These are phyloP conservation scores for Amiota minor DNA, from an alignment of 2,888 invertebrate species.

Conservation along the genomic window DNA sequence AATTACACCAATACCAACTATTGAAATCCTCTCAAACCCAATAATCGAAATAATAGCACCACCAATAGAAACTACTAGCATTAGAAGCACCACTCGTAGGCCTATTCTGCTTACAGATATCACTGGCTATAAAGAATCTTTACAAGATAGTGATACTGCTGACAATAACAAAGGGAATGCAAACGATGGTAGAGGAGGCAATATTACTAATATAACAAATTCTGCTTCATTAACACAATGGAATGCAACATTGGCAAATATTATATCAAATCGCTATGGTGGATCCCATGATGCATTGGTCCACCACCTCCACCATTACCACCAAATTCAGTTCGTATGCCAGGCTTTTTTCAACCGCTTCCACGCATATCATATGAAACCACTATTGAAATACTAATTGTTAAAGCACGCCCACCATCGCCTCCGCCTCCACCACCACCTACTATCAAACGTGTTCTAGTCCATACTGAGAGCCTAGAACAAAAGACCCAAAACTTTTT, in stretches of 20 bases:
- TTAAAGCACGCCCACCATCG: constrained; percentile 68
- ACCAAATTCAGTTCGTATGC: constrained; percentile 71
- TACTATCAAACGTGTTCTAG: constrained; percentile 69
- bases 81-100: constrained; percentile 34
- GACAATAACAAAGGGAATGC: constrained; percentile 45
- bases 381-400: constrained; percentile 71
- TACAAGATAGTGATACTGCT: constrained; percentile 51
- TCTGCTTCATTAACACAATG: constrained; percentile 68
- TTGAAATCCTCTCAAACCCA: constrained; percentile 1
- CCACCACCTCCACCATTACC: constrained; percentile 65
- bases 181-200: constrained; percentile 40
- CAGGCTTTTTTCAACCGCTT: constrained; percentile 73
- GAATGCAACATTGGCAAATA: constrained; percentile 65
- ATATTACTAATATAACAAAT: constrained; percentile 69
- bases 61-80: constrained; percentile 34
- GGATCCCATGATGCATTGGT: constrained; percentile 52
- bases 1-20: not conserved
- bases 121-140: constrained; percentile 61
- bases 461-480: constrained; percentile 72
- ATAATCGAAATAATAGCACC: constrained; percentile 24
- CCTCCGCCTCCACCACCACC: constrained; percentile 70
- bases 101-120: constrained; percentile 58
- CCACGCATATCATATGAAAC: constrained; percentile 73
- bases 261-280: constrained; percentile 45
- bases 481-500: constrained; percentile 72